These are phyloP conservation scores for Phytoseiulus persimilis DNA, from an alignment of 2,888 invertebrate genomes.

Conservation along the genomic window DNA sequence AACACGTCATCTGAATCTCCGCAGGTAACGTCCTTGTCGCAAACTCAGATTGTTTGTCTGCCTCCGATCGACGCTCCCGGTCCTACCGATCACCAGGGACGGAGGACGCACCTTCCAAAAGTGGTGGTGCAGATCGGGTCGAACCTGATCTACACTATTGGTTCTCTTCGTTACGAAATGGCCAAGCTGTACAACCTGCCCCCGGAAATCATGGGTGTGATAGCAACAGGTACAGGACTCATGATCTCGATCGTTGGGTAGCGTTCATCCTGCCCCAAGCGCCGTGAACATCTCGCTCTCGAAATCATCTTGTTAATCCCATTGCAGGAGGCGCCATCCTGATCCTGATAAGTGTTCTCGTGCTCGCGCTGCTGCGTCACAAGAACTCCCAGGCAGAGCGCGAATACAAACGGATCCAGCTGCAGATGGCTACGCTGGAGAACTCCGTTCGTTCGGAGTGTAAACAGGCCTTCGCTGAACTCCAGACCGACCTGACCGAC, in stretches of 20 bases:
- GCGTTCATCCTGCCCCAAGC: too few species aligned
- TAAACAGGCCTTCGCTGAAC: slow-evolving; percentile 56
- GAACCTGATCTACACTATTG: slow-evolving; percentile 75
- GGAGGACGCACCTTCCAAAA: slow-evolving; percentile 67
- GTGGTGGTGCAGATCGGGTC: slow-evolving; percentile 76
- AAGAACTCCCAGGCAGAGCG: slow-evolving; percentile 52
- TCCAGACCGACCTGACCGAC: slow-evolving; percentile 71
- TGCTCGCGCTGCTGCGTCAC: slow-evolving; percentile 50
- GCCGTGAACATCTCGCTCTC: too few species aligned
- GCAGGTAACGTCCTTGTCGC: slow-evolving; percentile 67
- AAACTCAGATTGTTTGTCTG: slow-evolving; percentile 83
- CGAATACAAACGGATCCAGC: slow-evolving; percentile 54
- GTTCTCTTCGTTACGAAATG: slow-evolving; percentile 58
- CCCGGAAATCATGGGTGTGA: slow-evolving; percentile 77
- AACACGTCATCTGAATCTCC: background rate
- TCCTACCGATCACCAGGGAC: slow-evolving; percentile 53
- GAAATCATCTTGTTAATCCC: background rate
- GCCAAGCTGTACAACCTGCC: slow-evolving; percentile 67
- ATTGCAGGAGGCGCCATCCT: slow-evolving; percentile 44
- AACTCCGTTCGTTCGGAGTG: slow-evolving; percentile 55
- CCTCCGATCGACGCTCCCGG: slow-evolving; percentile 80
- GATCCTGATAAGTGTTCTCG: slow-evolving; percentile 49
- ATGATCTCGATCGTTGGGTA: background rate
- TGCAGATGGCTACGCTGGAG: slow-evolving; percentile 55
- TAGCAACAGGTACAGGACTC: slow-evolving; percentile 54